A percentile compares a stretch with the other conserved stretches of the same genome.
These are phyloP conservation scores for Canis aureus DNA, from an alignment of 2,113 vertebrate species.

Conservation along the genomic window DNA sequence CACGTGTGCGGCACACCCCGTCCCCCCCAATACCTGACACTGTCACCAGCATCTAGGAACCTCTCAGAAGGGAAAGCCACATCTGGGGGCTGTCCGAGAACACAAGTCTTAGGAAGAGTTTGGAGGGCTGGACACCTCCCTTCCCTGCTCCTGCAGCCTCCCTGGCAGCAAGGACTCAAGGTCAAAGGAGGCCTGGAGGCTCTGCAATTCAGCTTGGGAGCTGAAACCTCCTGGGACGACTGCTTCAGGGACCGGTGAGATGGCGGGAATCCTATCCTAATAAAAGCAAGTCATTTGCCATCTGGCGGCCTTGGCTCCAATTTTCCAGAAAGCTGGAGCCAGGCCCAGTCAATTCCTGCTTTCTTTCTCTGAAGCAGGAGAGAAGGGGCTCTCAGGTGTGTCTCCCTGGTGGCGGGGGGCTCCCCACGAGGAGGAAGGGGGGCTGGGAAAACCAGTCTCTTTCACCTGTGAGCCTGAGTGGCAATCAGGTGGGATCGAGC, in stretches of 20 bases:
- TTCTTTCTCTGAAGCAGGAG: not conserved
- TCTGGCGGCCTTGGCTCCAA: not conserved
- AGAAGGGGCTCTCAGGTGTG: not conserved
- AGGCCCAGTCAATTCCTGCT: not conserved
- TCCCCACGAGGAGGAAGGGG: not conserved
- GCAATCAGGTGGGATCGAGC: not conserved
- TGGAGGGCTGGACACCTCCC: not conserved
- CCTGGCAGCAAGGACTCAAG: not conserved
- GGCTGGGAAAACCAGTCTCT: not conserved
- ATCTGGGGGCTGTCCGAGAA: not conserved
- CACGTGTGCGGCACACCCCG: accelerated
- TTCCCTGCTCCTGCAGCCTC: not conserved
- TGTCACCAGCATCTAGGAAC: not conserved
- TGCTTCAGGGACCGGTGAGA: not conserved
- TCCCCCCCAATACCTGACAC: not conserved
- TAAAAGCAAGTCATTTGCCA: not conserved
- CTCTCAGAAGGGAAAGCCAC: not conserved
- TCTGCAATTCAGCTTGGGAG: not conserved
- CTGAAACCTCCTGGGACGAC: not conserved
- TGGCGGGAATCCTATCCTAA: not conserved
- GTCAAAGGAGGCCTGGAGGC: not conserved
- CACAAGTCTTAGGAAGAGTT: not conserved
- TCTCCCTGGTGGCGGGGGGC: not conserved
- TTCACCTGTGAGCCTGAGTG: not conserved
- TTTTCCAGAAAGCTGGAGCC: not conserved